These are phyloP conservation scores for Haemorhous mexicanus DNA, from an alignment of 2,113 vertebrate genomes.

Conservation along the genomic window DNA sequence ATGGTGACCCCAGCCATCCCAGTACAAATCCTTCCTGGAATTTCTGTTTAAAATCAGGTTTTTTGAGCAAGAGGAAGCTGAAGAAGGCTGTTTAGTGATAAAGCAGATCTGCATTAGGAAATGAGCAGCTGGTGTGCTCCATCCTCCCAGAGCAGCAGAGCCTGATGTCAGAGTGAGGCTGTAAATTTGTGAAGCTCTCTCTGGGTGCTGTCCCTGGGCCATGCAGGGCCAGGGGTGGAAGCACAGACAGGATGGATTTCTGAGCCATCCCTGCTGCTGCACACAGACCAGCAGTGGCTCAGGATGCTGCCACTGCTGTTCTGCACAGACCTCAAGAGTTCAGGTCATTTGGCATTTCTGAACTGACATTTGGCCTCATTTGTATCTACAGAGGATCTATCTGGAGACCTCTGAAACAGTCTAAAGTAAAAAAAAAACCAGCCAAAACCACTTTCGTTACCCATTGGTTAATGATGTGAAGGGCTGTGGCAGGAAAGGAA, in stretches of 20 bases:
- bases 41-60: not conserved
- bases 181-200: not conserved
- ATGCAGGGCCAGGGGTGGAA: not conserved
- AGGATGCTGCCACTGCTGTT: not conserved
- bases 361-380: not conserved
- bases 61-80: not conserved
- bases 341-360: not conserved
- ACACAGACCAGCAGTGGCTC: not conserved
- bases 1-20: not conserved
- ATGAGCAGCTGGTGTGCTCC: not conserved
- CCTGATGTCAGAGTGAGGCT: not conserved
- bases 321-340: not conserved
- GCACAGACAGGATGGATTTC: accelerated
- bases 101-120: not conserved
- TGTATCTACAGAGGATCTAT: not conserved
- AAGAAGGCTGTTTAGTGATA: not conserved
- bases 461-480: not conserved
- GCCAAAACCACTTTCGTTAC: not conserved
- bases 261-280: not conserved
- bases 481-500: not conserved
- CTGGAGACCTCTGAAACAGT: not conserved
- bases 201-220: not conserved
- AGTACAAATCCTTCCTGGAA: not conserved
- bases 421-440: not conserved
- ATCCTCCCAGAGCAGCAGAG: not conserved